Evolutionary conservation across 2,113 vertebrate species (phyloP).

Genomic region (Caranx melampygus): DNA sequence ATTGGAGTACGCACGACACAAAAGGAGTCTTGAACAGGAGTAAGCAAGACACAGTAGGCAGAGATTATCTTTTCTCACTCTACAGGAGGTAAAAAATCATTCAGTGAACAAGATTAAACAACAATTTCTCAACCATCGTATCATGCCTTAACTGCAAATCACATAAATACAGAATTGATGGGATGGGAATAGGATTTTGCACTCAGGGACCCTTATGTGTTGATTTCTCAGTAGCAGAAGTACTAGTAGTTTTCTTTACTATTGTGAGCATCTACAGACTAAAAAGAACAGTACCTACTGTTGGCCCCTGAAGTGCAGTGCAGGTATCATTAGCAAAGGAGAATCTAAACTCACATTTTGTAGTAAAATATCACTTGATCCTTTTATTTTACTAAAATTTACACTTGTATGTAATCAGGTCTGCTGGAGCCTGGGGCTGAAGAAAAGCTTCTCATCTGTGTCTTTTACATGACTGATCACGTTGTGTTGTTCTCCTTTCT

Average conservation of each 20-base stretch:
- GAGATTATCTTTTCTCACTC: not conserved
- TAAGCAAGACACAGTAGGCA: too few relatives aligned
- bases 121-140: too few relatives aligned
- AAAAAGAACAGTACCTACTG: too few relatives aligned
- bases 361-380: too few relatives aligned
- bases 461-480: constrained; percentile 28
- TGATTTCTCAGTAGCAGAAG: too few relatives aligned
- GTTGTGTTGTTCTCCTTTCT: constrained; percentile 31
- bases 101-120: not conserved
- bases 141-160: too few relatives aligned
- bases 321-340: not conserved
- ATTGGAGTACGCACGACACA: too few relatives aligned
- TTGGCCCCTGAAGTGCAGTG: not conserved
- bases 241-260: too few relatives aligned
- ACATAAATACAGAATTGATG: not conserved
- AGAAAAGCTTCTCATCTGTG: constrained; percentile 8
- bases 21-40: too few relatives aligned
- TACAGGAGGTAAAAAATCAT: not conserved
- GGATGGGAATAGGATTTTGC: too few relatives aligned
- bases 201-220: too few relatives aligned
- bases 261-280: too few relatives aligned
- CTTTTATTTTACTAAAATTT: not conserved
- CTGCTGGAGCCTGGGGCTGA: not conserved
- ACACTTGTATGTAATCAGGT: constrained; percentile 6
- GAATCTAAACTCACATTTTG: not conserved